phyloP scores from a whole-genome alignment of 2,797 vertebrate genomes.

The Dermochelys coriacea region DNA sequence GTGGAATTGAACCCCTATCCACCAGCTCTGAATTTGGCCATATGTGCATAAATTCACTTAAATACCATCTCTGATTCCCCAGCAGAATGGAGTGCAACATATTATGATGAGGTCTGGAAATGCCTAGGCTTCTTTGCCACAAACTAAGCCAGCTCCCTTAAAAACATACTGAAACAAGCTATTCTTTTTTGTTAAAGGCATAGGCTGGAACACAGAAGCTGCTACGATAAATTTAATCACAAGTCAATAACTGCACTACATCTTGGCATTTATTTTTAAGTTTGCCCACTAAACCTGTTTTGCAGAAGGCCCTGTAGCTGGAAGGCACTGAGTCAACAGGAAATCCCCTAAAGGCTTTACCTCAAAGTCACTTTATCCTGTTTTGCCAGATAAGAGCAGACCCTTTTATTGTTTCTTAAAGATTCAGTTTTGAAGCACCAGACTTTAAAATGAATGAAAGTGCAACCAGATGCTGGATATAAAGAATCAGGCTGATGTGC shows the following conservation, averaged over 20 bases:
- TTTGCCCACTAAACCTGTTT: background rate
- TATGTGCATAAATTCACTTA: background rate
- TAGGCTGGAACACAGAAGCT: background rate
- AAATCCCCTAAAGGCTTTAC: slow-evolving; percentile 10
- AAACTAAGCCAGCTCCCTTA: background rate
- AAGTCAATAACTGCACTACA: background rate
- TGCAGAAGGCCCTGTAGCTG: slow-evolving; percentile 6
- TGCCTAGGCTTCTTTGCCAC: background rate
- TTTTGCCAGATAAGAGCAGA: background rate
- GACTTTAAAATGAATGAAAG: background rate
- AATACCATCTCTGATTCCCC: background rate
- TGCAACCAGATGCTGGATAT: background rate
- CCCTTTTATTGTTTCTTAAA: background rate
- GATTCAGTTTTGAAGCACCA: background rate
- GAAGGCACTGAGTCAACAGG: slow-evolving; percentile 37
- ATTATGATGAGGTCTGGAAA: background rate
- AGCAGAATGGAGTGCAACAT: background rate
- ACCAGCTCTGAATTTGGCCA: background rate
- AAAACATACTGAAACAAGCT: background rate
- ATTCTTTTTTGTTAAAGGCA: background rate
- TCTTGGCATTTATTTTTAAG: slow-evolving; percentile 8
- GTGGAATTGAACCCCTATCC: background rate
- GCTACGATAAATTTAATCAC: background rate
- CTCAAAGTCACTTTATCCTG: background rate
- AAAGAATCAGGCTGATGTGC: background rate